These are phyloP conservation scores for Pemphredon lugubris DNA, from an alignment of 2,888 invertebrate genomes.

Conservation along the genomic window DNA sequence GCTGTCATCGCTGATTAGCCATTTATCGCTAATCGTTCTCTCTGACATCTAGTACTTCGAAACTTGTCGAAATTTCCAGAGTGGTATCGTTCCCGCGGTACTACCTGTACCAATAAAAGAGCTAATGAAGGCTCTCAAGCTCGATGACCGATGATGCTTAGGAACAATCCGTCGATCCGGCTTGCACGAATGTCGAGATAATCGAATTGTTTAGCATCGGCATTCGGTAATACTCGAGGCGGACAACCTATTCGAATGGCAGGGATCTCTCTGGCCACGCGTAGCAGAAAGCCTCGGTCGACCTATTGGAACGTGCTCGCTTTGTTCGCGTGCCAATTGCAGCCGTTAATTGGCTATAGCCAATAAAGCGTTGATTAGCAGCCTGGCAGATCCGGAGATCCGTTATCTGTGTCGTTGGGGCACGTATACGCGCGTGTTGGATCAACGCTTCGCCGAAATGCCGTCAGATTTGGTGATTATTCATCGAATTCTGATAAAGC, in stretches of 20 bases:
- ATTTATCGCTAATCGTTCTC: background rate
- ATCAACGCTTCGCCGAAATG: conserved; percentile 61
- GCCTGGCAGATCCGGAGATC: conserved; percentile 64
- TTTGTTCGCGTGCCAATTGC: conserved; percentile 76
- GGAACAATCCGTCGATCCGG: conserved; percentile 49
- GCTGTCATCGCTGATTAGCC: background rate
- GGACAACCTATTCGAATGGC: conserved; percentile 40
- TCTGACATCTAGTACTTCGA: too few species aligned
- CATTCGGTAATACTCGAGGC: conserved; percentile 62
- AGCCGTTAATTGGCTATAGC: conserved; percentile 76
- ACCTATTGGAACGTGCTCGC: conserved; percentile 66
- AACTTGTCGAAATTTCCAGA: too few species aligned
- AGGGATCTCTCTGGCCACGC: conserved; percentile 44
- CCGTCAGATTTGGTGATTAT: conserved; percentile 49
- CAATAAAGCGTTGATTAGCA: conserved; percentile 78
- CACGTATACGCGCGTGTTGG: conserved; percentile 45
- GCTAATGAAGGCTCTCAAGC: conserved; percentile 28
- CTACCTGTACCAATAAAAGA: conserved; percentile 15
- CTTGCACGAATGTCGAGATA: conserved; percentile 52
- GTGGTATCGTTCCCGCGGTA: too few species aligned
- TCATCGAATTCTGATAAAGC: background rate
- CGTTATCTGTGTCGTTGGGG: conserved; percentile 54
- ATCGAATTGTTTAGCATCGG: conserved; percentile 71
- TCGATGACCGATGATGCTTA: conserved; percentile 15
- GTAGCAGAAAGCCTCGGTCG: conserved; percentile 61